Conservation (phyloP, 2,113 vertebrate genomes). For the Pteruthius melanotis region DNA sequence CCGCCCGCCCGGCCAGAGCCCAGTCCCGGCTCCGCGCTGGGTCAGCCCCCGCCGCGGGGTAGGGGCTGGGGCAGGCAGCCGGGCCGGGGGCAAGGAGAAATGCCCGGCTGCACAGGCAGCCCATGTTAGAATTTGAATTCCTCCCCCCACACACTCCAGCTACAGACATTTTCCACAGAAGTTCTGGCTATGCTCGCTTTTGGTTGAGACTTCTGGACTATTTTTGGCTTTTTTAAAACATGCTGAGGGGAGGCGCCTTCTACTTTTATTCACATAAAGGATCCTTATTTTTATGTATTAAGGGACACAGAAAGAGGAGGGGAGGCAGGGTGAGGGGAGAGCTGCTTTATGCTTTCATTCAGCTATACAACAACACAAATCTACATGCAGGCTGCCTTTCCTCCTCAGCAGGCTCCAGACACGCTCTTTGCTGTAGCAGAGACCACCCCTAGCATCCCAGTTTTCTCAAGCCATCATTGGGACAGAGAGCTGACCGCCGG, state of each 20-base stretch:
- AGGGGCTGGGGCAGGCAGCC: neutral
- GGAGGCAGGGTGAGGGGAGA: neutral
- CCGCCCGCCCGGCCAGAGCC: neutral
- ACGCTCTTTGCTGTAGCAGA: neutral
- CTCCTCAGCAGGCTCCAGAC: neutral
- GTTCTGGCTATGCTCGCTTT: conserved; percentile 21
- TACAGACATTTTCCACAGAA: conserved; percentile 58
- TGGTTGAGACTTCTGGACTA: conserved; percentile 50
- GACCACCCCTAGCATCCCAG: neutral
- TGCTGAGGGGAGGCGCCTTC: neutral
- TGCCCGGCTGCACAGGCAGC: neutral
- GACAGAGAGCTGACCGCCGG: neutral
- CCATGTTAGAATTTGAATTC: fast-evolving
- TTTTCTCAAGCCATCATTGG: neutral
- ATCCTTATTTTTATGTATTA: conserved; percentile 38
- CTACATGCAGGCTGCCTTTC: neutral
- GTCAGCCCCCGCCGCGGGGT: neutral
- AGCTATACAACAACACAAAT: neutral
- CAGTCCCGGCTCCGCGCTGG: neutral
- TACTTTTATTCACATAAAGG: conserved; percentile 29
- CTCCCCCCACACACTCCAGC: neutral
- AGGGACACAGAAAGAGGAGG: neutral
- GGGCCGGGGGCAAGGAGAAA: neutral
- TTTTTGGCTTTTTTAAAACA: conserved; percentile 49
- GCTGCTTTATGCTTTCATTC: neutral